Percentiles rank a stretch among this genome's conserved stretches.
These are phyloP conservation scores for Watsonalla binaria DNA, from an alignment of 2,888 invertebrate species.

Conservation along the genomic window DNA sequence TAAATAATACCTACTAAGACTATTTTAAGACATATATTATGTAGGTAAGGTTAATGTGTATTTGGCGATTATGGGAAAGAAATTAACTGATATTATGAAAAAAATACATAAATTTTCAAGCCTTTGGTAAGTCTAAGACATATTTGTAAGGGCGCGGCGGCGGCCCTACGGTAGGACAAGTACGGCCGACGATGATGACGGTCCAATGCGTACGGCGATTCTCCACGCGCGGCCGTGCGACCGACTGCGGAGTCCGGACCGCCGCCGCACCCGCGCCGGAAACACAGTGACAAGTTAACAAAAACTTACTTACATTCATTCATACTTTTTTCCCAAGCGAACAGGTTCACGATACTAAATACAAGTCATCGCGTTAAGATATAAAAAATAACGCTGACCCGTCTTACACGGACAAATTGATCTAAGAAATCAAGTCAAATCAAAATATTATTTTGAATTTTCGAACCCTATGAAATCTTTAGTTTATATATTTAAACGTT, in stretches of 20 bases:
- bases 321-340: slow-evolving; percentile 58
- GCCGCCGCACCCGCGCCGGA: slow-evolving; percentile 47
- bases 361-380: slow-evolving; percentile 10
- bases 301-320: slow-evolving; percentile 75
- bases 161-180: slow-evolving; percentile 28
- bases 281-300: slow-evolving; percentile 74
- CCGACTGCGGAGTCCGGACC: slow-evolving; percentile 33
- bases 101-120: too few relatives aligned
- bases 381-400: slow-evolving; percentile 2
- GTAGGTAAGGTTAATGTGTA: too few relatives aligned
- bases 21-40: too few relatives aligned
- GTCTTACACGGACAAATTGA: slow-evolving; percentile 4
- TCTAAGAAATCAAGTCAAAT: slow-evolving; percentile 8
- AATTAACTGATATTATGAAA: too few relatives aligned
- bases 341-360: slow-evolving; percentile 49
- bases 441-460: slow-evolving; percentile 3
- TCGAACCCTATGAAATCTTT: too few relatives aligned
- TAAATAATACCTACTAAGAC: too few relatives aligned
- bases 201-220: slow-evolving; percentile 72
- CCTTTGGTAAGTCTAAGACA: neutral
- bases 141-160: slow-evolving; percentile 2
- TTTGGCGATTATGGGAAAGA: too few relatives aligned
- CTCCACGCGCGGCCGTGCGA: slow-evolving; percentile 65
- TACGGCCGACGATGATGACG: slow-evolving; percentile 32
- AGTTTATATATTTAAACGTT: too few relatives aligned